Base-by-base conservation (phyloP, 1,140 invertebrate species). In the Leptopilina boulardi region DNA sequence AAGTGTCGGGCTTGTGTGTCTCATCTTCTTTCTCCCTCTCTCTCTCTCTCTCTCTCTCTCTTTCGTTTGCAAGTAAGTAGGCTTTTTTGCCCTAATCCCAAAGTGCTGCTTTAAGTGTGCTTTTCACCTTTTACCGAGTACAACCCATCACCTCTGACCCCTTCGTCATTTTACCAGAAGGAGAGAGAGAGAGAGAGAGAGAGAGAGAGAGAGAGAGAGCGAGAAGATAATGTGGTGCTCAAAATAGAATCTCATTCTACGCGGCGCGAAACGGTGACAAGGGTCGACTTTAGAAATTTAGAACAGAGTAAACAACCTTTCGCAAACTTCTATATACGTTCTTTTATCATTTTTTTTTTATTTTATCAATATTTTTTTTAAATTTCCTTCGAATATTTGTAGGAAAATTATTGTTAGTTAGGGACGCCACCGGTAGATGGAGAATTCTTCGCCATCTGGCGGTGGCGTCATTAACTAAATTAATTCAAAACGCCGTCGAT, bases 1-100 rank as follows among this genome's bases (percentile, higher is more conserved):
- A 86, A 88, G 72, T 70, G 74, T 80, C 73, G 66, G 73, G 10
- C 72, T 66, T n/a, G n/a, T n/a, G 44, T 77, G 77, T 54, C 79
- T 79, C 81, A 82, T 73, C 72, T 79, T 44, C 42, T 44, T 44
- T n/a, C 13, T n/a, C n/a, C n/a, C n/a, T n/a, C n/a, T n/a, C n/a
- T n/a, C n/a, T n/a, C n/a, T n/a, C n/a, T n/a, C n/a, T n/a, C n/a
- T n/a, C n/a, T n/a, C n/a, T n/a, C n/a, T n/a, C 79, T 44, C 42
- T 44, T 44, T n/a, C 13, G 77, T 78, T 80, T 77, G 77, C 74
- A 71, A 71, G n/a, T 76, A 78, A n/a, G n/a, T n/a, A n/a, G n/a
- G 76, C 75, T 81, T 85, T n/a, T 54, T 75, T 38, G 34, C 59
- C 47, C 34, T 78, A 66, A 78, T 66, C 59, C 59, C 59, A 66